Evolutionary conservation across 2,797 vertebrate species (phyloP).

Genomic region (Ataeniobius toweri): DNA sequence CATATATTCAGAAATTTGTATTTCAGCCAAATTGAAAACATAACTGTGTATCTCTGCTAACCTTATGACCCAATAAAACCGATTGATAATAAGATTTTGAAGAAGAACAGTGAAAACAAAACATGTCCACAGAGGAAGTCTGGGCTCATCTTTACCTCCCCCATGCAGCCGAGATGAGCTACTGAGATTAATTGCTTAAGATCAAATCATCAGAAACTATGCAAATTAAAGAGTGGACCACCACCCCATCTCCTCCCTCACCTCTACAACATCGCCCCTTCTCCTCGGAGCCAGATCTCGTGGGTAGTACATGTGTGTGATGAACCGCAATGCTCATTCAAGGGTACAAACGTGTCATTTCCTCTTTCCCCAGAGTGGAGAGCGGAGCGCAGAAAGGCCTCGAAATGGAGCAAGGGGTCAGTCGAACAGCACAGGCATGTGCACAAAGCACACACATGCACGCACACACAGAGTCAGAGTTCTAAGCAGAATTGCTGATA

Average conservation of each 20-base stretch:
- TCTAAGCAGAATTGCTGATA: slow-evolving; percentile 59
- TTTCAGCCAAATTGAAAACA: slow-evolving; percentile 24
- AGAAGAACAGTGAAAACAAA: slow-evolving; percentile 29
- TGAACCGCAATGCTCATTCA: slow-evolving; percentile 65
- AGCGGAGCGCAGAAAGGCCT: slow-evolving; percentile 55
- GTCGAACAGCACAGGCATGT: slow-evolving; percentile 36
- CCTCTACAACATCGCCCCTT: slow-evolving; percentile 39
- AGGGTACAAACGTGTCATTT: slow-evolving; percentile 78
- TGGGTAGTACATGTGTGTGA: slow-evolving; percentile 62
- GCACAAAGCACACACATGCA: slow-evolving; percentile 2
- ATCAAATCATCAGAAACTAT: slow-evolving; percentile 81
- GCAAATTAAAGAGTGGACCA: slow-evolving; percentile 74
- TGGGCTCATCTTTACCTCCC: slow-evolving; percentile 50
- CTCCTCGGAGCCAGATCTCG: slow-evolving; percentile 27
- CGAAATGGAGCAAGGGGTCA: slow-evolving; percentile 57
- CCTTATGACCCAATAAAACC: slow-evolving; percentile 4
- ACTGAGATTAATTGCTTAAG: slow-evolving; percentile 82
- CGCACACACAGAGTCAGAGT: slow-evolving; percentile 32
- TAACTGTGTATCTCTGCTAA: slow-evolving; percentile 13
- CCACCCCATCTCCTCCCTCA: slow-evolving; percentile 20
- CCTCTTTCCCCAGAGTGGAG: slow-evolving; percentile 69
- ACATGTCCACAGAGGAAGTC: slow-evolving; percentile 34
- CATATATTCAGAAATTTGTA: slow-evolving; percentile 17
- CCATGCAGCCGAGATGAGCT: slow-evolving; percentile 60
- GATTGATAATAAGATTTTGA: slow-evolving; percentile 6